These are phyloP conservation scores for Sitobion miscanthi DNA, from an alignment of 1,140 invertebrate genomes.

Conservation along the genomic window DNA sequence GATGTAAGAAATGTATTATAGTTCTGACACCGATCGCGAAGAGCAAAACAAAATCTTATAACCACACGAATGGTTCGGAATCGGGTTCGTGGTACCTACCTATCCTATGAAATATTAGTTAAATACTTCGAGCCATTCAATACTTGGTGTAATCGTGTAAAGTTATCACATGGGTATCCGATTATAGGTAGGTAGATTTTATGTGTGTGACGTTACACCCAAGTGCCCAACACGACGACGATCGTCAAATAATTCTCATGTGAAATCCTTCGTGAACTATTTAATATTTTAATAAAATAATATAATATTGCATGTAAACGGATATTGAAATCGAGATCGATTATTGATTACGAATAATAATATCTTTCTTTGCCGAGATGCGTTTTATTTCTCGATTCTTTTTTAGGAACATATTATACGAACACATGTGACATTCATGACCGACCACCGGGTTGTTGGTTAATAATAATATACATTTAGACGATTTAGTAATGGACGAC, in stretches of 20 bases:
- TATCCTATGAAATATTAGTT: background rate
- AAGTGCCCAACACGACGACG: background rate
- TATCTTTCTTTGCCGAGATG: background rate
- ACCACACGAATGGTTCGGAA: background rate
- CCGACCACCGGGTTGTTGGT: background rate
- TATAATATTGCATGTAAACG: background rate
- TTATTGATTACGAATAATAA: background rate
- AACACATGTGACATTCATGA: background rate
- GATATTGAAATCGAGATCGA: background rate
- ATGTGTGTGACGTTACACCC: background rate
- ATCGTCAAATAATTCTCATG: conserved; percentile 12
- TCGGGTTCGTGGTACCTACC: background rate
- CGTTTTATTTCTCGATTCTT: background rate
- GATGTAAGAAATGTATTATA: background rate
- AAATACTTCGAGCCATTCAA: conserved; percentile 18
- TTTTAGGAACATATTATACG: background rate
- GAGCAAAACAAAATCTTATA: background rate
- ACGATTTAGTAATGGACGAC: background rate
- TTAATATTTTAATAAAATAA: background rate
- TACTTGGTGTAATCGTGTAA: background rate
- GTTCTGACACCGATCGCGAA: background rate
- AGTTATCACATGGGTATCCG: conserved; percentile 28
- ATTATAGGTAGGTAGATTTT: background rate
- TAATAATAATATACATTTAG: conserved; percentile 7
- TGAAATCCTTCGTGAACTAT: background rate